A percentile compares a stretch with the other conserved stretches of the same genome.
phyloP scores from a whole-genome alignment of 2,797 vertebrate genomes.

The Platalea minor region DNA sequence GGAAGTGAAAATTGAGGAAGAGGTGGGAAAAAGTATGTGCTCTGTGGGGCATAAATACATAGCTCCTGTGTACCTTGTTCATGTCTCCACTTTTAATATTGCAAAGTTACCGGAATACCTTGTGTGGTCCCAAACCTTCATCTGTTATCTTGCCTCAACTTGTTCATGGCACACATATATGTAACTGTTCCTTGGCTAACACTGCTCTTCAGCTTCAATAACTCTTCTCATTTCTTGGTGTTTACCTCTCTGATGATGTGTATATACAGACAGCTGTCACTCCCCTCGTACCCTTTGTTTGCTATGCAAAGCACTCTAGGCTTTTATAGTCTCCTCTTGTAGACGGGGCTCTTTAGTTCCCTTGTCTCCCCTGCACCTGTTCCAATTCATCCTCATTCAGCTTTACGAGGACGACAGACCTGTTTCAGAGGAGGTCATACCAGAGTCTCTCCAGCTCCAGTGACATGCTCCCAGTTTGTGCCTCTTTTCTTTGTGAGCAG shows the following conservation, averaged over 20 bases:
- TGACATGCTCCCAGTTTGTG: not conserved
- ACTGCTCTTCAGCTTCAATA: not conserved
- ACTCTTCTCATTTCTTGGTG: not conserved
- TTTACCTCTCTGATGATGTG: not conserved
- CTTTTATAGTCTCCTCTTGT: slow-evolving; percentile 7
- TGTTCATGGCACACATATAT: not conserved
- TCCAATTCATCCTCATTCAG: not conserved
- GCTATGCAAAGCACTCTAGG: not conserved
- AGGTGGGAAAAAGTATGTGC: not conserved
- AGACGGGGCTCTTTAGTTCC: slow-evolving; percentile 1
- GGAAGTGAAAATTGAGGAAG: not conserved
- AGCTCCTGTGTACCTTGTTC: not conserved
- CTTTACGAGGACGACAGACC: not conserved
- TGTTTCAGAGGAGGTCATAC: not conserved
- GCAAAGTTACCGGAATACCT: not conserved
- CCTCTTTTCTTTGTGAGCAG: not conserved
- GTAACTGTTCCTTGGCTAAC: not conserved
- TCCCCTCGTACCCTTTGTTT: not conserved
- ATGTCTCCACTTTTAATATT: not conserved
- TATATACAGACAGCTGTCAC: slow-evolving; percentile 11
- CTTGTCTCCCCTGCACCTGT: slow-evolving; percentile 21
- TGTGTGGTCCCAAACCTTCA: not conserved
- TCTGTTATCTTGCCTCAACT: not conserved
- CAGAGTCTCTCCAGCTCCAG: not conserved
- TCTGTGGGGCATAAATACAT: not conserved